Evolutionary conservation across 2,797 vertebrate genomes (phyloP).

Genomic region (Synaphobranchus kaupii): DNA sequence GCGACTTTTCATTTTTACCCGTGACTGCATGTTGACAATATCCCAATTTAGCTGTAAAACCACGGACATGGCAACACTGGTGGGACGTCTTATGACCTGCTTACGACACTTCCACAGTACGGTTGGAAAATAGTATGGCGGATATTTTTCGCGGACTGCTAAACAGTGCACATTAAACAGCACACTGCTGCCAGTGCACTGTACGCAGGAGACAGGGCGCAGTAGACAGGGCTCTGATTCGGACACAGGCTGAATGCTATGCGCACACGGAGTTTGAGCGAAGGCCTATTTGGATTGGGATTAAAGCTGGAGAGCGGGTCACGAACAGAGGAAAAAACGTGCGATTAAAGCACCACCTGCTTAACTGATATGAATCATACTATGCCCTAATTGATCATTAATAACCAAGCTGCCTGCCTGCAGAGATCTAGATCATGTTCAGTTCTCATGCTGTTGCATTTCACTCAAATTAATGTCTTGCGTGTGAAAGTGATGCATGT

Average conservation of each 20-base stretch:
- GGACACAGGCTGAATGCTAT: slow-evolving; percentile 37
- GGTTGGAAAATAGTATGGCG: no score
- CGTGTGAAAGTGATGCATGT: slow-evolving; percentile 32
- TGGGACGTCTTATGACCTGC: no score
- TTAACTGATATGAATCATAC: slow-evolving; percentile 47
- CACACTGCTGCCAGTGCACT: no score
- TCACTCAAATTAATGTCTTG: slow-evolving; percentile 31
- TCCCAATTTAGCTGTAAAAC: no score
- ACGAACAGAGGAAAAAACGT: slow-evolving; percentile 43
- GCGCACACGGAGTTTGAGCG: slow-evolving; percentile 41
- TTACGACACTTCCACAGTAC: no score
- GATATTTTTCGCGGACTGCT: no score
- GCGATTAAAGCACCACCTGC: slow-evolving; percentile 52
- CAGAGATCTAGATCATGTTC: slow-evolving; percentile 38
- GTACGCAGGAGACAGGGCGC: no score
- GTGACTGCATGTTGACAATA: no score
- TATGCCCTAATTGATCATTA: slow-evolving; percentile 61
- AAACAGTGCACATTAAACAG: no score
- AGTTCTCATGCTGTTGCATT: slow-evolving; percentile 38
- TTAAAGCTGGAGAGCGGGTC: slow-evolving; percentile 36
- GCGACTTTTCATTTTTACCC: no score
- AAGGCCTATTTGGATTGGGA: slow-evolving; percentile 39
- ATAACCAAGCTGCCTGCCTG: slow-evolving; percentile 55
- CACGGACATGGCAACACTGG: no score
- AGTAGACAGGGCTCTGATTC: no score